Evolutionary conservation across 2,888 invertebrate genomes (phyloP).

Genomic region (Caenorhabditis panamensis): DNA sequence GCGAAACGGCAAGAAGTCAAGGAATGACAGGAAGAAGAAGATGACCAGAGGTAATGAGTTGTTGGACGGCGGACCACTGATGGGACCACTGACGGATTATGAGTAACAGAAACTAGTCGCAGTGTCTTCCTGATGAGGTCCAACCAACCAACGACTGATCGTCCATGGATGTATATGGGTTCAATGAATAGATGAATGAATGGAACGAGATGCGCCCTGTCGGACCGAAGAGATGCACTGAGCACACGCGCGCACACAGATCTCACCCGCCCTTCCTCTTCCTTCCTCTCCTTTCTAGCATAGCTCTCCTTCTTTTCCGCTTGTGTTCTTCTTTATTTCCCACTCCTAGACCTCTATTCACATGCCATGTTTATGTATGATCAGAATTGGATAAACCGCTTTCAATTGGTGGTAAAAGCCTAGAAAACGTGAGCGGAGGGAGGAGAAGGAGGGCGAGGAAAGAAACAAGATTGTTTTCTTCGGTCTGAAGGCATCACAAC

Average conservation of each 20-base stretch:
- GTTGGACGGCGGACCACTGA: background rate
- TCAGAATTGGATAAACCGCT: conserved; percentile 47
- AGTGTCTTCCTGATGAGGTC: background rate
- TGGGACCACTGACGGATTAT: conserved; percentile 14
- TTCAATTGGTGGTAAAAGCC: conserved; percentile 36
- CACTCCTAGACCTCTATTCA: conserved; percentile 20
- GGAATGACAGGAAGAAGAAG: conserved; percentile 19
- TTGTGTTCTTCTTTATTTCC: conserved; percentile 46
- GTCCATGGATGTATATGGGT: conserved; percentile 27
- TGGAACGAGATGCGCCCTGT: conserved; percentile 41
- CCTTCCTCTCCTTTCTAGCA: conserved; percentile 27
- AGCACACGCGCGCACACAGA: conserved; percentile 32
- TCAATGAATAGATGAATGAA: conserved; percentile 55
- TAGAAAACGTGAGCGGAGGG: conserved; percentile 12
- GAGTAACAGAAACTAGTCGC: conserved; percentile 1
- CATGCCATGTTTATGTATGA: conserved; percentile 54
- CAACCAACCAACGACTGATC: conserved; percentile 1
- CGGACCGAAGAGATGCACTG: conserved; percentile 49
- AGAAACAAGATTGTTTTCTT: conserved; percentile 28
- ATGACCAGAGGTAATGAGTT: conserved; percentile 36
- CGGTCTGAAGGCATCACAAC: conserved; percentile 10
- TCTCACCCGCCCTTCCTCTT: conserved; percentile 25
- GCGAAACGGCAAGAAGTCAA: conserved; percentile 6
- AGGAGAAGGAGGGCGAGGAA: background rate
- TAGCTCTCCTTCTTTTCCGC: conserved; percentile 30